Evolutionary conservation across 2,888 invertebrate species (phyloP).

Genomic region (Pyralis farinalis): DNA sequence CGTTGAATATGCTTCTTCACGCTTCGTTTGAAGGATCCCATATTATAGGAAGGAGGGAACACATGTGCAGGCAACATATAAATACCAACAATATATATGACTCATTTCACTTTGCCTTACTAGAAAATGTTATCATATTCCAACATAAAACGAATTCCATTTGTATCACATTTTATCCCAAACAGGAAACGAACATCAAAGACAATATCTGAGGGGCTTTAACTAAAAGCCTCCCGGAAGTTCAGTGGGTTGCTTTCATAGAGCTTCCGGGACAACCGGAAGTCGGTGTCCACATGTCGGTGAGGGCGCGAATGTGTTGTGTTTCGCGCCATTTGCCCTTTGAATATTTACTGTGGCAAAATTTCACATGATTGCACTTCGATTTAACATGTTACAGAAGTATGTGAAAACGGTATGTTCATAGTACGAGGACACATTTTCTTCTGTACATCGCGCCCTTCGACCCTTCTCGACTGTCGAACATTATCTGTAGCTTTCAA

Average conservation of each 20-base stretch:
- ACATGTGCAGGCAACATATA: no score
- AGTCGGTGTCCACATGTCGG: slow-evolving; percentile 20
- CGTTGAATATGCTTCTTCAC: no score
- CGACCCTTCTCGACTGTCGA: no score
- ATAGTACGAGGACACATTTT: no score
- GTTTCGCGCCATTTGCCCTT: background rate
- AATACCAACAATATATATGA: no score
- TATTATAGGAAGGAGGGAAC: no score
- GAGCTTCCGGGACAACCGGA: slow-evolving; percentile 29
- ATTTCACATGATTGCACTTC: background rate
- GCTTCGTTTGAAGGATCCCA: no score
- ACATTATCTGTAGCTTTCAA: no score
- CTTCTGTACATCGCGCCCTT: no score
- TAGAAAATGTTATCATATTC: background rate
- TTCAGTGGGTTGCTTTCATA: slow-evolving; percentile 34
- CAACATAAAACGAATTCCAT: background rate
- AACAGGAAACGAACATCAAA: background rate
- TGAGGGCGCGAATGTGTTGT: background rate
- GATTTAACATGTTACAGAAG: no score
- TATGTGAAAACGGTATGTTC: no score
- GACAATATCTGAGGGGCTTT: slow-evolving; percentile 7
- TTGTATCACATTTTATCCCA: background rate
- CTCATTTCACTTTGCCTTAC: no score
- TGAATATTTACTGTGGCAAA: background rate
- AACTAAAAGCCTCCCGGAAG: slow-evolving; percentile 35